These are phyloP conservation scores for Eulacestoma nigropectus DNA, from an alignment of 2,113 vertebrate genomes.

Conservation along the genomic window DNA sequence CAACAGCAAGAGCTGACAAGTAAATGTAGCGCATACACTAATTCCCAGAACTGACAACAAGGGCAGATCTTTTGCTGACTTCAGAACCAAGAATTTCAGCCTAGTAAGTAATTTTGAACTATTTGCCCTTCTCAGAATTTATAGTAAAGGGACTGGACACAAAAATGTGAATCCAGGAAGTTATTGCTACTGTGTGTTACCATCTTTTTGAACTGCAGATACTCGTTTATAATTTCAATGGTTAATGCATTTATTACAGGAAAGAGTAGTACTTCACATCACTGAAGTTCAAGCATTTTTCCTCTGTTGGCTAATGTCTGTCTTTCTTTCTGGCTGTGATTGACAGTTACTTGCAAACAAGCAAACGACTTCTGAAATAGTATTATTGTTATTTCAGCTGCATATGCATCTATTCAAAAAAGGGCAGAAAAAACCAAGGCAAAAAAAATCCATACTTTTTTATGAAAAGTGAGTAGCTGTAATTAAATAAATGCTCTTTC, in stretches of 20 bases:
- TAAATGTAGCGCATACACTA: accelerated
- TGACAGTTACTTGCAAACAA: neutral
- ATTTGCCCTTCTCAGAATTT: neutral
- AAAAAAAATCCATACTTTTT: neutral
- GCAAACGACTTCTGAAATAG: neutral
- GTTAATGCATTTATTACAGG: neutral
- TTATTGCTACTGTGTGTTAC: neutral
- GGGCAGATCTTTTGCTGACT: neutral
- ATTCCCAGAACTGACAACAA: slow-evolving; percentile 4
- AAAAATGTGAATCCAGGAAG: neutral
- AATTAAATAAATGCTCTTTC: neutral
- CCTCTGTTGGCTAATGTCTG: neutral
- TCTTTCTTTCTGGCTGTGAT: neutral
- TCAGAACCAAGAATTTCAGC: neutral
- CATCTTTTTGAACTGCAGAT: neutral
- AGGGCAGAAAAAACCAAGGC: neutral
- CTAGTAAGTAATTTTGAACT: neutral
- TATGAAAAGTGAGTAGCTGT: neutral
- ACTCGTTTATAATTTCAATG: neutral
- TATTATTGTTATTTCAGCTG: neutral
- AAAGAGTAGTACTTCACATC: neutral
- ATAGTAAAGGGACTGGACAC: neutral
- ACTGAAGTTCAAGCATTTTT: neutral
- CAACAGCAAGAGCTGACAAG: neutral
- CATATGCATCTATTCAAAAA: neutral